Evolutionary conservation across 1,140 invertebrate species (phyloP).

Genomic region (Philaenus spumarius): DNA sequence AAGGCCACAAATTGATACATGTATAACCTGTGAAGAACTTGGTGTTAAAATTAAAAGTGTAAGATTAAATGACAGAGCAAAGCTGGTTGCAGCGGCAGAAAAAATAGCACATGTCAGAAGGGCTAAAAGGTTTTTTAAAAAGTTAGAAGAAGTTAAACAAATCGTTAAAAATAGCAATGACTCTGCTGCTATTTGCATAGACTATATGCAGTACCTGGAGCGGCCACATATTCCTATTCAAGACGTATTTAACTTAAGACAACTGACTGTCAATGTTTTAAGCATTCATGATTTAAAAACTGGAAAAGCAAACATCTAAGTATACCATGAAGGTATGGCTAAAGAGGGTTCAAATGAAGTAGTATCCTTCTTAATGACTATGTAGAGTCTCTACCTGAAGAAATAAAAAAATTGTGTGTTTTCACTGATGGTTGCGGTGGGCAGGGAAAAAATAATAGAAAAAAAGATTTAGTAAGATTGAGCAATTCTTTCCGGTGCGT

Average conservation of each 20-base stretch:
- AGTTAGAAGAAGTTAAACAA: neutral
- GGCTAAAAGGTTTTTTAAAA: neutral
- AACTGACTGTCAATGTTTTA: no score
- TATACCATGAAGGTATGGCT: conserved; percentile 18
- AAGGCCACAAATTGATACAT: conserved; percentile 1
- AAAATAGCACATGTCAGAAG: neutral
- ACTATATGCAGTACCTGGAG: no score
- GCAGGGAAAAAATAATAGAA: conserved; percentile 20
- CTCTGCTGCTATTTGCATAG: no score
- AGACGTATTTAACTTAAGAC: no score
- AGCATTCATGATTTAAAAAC: conserved; percentile 4
- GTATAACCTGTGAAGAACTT: neutral
- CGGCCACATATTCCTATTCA: no score
- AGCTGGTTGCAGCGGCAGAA: conserved; percentile 1
- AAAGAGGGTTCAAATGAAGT: conserved; percentile 18
- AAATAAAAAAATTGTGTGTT: conserved; percentile 17
- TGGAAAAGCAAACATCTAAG: neutral
- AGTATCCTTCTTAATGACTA: conserved; percentile 20
- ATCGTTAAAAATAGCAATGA: no score
- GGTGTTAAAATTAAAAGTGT: no score
- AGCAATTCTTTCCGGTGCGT: conserved; percentile 18
- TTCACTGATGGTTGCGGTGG: conserved; percentile 19
- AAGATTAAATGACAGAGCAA: neutral
- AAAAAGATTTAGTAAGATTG: conserved; percentile 16
- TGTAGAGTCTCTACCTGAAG: neutral